Percentiles rank a stretch among this genome's conserved stretches.
phyloP scores from a whole-genome alignment of 2,113 vertebrate genomes.

The Abramis brama region DNA sequence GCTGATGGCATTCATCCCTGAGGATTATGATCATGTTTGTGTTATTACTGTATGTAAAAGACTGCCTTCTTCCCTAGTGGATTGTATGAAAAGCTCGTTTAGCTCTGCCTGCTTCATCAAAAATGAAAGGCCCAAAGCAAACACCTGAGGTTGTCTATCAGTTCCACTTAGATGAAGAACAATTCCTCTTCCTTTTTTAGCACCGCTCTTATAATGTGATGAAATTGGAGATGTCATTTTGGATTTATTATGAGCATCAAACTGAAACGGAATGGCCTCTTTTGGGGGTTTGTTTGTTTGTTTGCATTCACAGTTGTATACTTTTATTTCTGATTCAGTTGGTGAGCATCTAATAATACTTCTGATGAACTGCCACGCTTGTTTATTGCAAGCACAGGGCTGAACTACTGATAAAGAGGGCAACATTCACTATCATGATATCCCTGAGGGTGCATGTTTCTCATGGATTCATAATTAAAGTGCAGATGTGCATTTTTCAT shows the following conservation, averaged over 20 bases:
- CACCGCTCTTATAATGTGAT: constrained; percentile 9
- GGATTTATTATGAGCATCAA: constrained; percentile 27
- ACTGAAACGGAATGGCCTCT: constrained; percentile 5
- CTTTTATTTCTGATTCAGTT: constrained; percentile 24
- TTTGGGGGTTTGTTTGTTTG: constrained; percentile 2
- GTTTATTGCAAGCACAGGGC: constrained; percentile 19
- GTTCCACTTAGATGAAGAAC: constrained; percentile 35
- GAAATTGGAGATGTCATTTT: constrained; percentile 31
- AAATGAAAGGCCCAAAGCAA: constrained; percentile 24
- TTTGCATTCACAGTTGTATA: background rate
- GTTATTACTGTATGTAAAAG: constrained; percentile 19
- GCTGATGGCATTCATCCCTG: constrained; percentile 12
- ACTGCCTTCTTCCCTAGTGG: background rate
- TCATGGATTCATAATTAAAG: constrained; percentile 22
- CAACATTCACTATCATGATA: constrained; percentile 16
- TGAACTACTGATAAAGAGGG: constrained; percentile 17
- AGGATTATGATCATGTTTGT: constrained; percentile 16
- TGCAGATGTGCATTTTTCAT: constrained; percentile 38
- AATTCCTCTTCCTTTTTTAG: constrained; percentile 6
- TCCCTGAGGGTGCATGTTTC: background rate
- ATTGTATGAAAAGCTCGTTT: constrained; percentile 12
- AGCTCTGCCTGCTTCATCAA: constrained; percentile 16
- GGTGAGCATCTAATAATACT: constrained; percentile 30
- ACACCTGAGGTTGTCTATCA: constrained; percentile 42
- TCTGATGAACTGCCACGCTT: constrained; percentile 19